Evolutionary conservation across 2,888 invertebrate genomes (phyloP), one percentile per base, ranked within the genome.

Genomic region (Dasypogon diadema): DNA sequence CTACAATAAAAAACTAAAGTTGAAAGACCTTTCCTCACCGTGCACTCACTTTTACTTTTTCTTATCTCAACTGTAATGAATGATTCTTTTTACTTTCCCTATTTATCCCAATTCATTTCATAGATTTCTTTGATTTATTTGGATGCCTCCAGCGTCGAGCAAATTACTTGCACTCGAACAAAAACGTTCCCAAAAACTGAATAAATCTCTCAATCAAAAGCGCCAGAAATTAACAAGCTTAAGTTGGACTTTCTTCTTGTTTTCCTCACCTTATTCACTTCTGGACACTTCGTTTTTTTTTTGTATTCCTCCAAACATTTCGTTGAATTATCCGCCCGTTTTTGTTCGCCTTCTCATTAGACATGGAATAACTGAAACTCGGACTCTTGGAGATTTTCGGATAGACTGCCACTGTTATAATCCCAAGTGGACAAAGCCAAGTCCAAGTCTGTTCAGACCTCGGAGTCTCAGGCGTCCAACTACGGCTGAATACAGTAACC

Each of bases 401-500:
- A n/a, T n/a, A n/a, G n/a, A n/a, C 58, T 58, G 58, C 18, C 16
- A 30, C 34, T 26, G 30, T 30, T 30, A 30, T 30, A 24, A 55
- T 22, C 4, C 18, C 55, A 24, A 26, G 24, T 55, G 24, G 24
- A 55, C 21, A 55, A 58, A 24, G 24, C 24, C 56, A 56, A 8
- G 24, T 12, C 26, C 24, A n/a, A n/a, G 56, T 30, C 30, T 56
- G 56, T 8, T 14, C 26, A 56, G 22, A 16, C 30, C 24, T 30
- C 16, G 30, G 2, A 10, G n/a, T 58, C 14, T 58, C 58, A n/a
- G n/a, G n/a, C 58, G 58, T 12, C 6, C 16, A 48, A 48, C 2
- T 48, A 48, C n/a, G n/a, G 48, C 2, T 48, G 42, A 63, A 63
- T 63, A 63, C 14, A 21, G 42, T 58, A 76, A 72, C 72, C 76